Evolutionary conservation across 2,888 invertebrate species (phyloP), one percentile per base, ranked within the genome.

Genomic region (Patella pellucida): DNA sequence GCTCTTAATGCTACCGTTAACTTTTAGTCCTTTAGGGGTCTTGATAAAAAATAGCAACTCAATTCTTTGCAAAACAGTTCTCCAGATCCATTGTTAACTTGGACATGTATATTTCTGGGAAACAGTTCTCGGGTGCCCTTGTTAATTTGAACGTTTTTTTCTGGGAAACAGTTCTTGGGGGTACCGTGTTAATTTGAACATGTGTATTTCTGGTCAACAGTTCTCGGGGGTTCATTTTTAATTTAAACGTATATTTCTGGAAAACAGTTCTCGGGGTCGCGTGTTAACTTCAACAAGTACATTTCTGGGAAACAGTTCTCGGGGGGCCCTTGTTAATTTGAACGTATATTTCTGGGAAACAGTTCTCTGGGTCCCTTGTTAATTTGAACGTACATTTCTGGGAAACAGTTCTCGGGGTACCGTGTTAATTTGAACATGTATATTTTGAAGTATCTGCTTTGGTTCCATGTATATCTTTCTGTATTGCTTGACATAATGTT

Each of bases 401-500:
- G 41, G 41, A 41, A 41, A 9, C 41, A 41, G 41, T 41, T 41
- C 41, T 41, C 1, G 41, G 19, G 19, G 62, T n/a, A 7, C 12
- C n/a, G 4, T n/a, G 3, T 50, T 71, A 41, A 15, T 41, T 41
- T 50, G 52, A 15, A 75, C 87, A 86, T 0, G 86, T 85, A 71
- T 81, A 86, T 41, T 82, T 85, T 9, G 87, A 87, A 71, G 82
- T 83, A 73, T 87, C 87, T 11, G 85, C 82, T 68, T 82, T 81
- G 7, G 84, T 83, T 3, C 85, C 84, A n/a, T 81, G 74, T 1
- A 86, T 67, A 78, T 89, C 87, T 52, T 83, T 80, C 80, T 87
- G 81, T 16, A 90, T 78, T 27, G 90, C 87, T 81, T 90, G 89
- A 0, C 87, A 82, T n/a, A 88, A 79, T 7, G 88, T 88, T 70